phyloP scores from a whole-genome alignment of 2,888 invertebrate species.

The Hydraecia micacea region DNA sequence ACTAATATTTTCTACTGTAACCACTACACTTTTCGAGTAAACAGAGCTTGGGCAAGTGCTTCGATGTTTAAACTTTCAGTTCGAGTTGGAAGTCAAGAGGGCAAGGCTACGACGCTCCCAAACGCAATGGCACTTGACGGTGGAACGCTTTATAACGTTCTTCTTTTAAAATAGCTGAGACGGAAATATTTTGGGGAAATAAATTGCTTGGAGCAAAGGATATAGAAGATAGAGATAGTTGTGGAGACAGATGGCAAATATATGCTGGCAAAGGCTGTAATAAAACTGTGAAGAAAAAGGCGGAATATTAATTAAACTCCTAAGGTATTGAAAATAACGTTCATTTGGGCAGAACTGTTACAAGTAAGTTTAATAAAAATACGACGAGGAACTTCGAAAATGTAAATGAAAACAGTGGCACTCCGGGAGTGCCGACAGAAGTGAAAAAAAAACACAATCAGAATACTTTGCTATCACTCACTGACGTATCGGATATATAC shows the following conservation, averaged over 20 bases:
- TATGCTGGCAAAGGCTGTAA: neutral
- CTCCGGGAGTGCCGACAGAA: too few relatives aligned
- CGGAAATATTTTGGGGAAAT: slow-evolving; percentile 32
- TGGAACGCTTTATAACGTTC: slow-evolving; percentile 40
- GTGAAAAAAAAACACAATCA: too few relatives aligned
- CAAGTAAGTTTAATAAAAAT: neutral
- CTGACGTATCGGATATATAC: too few relatives aligned
- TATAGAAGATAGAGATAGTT: neutral
- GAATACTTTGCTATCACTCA: too few relatives aligned
- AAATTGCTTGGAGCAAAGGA: slow-evolving; percentile 19
- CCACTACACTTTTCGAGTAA: slow-evolving; percentile 34
- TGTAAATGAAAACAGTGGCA: too few relatives aligned
- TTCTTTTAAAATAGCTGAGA: slow-evolving; percentile 50
- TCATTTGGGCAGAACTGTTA: too few relatives aligned
- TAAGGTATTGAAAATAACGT: neutral
- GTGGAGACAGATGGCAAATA: neutral
- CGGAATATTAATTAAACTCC: neutral
- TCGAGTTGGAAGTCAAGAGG: slow-evolving; percentile 57
- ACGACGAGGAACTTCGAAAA: neutral
- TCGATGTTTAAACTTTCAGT: slow-evolving; percentile 65
- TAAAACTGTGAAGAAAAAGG: neutral
- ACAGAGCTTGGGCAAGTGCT: slow-evolving; percentile 41
- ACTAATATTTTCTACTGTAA: slow-evolving; percentile 27
- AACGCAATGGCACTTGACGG: slow-evolving; percentile 53
- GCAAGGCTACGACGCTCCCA: slow-evolving; percentile 33